Conservation (phyloP, 2,797 vertebrate species). For the Podarcis lilfordi region DNA sequence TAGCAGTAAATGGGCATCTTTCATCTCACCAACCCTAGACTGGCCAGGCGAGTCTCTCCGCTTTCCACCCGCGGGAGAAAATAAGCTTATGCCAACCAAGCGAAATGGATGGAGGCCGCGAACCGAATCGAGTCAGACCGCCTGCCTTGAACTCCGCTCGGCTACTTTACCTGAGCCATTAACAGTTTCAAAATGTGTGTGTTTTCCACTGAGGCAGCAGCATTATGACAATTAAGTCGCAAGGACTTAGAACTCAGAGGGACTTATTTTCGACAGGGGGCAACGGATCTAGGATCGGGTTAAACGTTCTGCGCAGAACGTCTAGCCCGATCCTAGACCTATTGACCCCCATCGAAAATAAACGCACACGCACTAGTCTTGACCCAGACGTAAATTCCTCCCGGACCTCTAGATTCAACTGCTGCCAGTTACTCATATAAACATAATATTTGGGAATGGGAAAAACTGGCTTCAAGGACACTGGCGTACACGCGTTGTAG, state of each 20-base stretch:
- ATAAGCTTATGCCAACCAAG: background rate
- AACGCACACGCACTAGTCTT: accelerated
- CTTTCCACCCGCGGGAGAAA: background rate
- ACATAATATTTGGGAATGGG: background rate
- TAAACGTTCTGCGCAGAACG: background rate
- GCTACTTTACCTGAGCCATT: background rate
- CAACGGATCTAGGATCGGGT: background rate
- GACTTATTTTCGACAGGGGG: background rate
- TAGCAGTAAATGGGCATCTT: background rate
- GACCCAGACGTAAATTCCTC: too few relatives aligned
- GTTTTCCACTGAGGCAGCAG: background rate
- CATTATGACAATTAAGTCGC: background rate
- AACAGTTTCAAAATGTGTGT: background rate
- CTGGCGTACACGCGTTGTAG: background rate
- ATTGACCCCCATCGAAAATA: background rate
- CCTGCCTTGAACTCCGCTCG: too few relatives aligned
- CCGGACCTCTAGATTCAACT: background rate
- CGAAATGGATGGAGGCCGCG: background rate
- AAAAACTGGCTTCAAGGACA: background rate
- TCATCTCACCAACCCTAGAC: background rate
- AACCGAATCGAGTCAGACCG: background rate
- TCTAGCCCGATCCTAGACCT: too few relatives aligned
- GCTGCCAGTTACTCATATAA: background rate
- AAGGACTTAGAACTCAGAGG: too few relatives aligned
- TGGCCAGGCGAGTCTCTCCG: background rate